phyloP scores from a whole-genome alignment of 2,888 invertebrate species.

The Leucophora obtusa region DNA sequence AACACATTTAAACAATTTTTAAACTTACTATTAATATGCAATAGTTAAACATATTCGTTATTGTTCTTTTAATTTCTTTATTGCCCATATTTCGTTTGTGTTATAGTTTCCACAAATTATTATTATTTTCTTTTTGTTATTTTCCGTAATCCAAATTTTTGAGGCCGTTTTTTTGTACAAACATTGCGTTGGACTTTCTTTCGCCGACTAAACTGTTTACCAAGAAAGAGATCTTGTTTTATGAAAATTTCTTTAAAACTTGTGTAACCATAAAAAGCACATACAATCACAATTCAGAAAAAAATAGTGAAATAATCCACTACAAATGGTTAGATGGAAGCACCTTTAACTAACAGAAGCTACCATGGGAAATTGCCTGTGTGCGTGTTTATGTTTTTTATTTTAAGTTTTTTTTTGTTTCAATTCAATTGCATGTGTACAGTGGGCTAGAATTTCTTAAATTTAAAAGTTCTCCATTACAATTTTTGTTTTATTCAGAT shows the following conservation, averaged over 20 bases:
- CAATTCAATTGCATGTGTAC: conserved; percentile 16
- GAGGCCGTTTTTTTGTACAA: conserved; percentile 63
- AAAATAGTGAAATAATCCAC: conserved; percentile 23
- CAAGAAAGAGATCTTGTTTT: conserved; percentile 78
- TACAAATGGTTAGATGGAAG: conserved; percentile 56
- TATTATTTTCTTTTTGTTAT: background rate
- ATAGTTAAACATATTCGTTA: conserved; percentile 36
- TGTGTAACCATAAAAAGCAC: conserved; percentile 43
- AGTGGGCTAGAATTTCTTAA: background rate
- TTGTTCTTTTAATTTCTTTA: conserved; percentile 47
- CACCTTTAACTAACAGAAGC: conserved; percentile 61
- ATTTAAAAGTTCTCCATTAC: background rate
- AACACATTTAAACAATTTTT: conserved; percentile 20
- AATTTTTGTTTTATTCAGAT: background rate
- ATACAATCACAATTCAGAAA: conserved; percentile 35
- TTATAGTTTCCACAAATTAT: conserved; percentile 48
- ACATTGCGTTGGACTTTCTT: conserved; percentile 76
- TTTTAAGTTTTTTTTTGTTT: background rate
- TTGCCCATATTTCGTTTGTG: conserved; percentile 49
- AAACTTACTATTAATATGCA: conserved; percentile 59
- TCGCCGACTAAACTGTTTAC: conserved; percentile 75
- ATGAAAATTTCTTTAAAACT: conserved; percentile 66
- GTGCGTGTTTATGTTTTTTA: conserved; percentile 32
- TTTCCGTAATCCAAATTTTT: conserved; percentile 45
- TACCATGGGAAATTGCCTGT: conserved; percentile 55